A percentile compares a stretch with the other conserved stretches of the same genome.
Evolutionary conservation across 2,797 vertebrate species (phyloP).

Genomic region (Thunnus albacares): DNA sequence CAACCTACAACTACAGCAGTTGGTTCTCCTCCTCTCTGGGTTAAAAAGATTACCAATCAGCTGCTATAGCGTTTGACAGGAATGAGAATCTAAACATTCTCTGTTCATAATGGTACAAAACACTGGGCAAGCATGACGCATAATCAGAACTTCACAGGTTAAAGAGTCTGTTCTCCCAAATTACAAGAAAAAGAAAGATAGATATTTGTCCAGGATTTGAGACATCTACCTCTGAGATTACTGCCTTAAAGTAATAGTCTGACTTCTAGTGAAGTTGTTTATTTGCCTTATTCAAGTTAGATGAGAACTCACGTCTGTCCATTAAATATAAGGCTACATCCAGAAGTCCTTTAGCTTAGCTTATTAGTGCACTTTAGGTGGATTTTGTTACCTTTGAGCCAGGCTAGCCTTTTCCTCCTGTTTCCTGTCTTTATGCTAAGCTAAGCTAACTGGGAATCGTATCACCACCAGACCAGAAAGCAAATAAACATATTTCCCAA

Average conservation of each 20-base stretch:
- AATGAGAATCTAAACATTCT: slow-evolving; percentile 11
- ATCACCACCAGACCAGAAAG: neutral
- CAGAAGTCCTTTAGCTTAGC: neutral
- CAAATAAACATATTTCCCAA: neutral
- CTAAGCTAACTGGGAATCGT: neutral
- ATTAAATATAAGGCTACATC: neutral
- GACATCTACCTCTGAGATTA: too few relatives aligned
- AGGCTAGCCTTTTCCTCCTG: neutral
- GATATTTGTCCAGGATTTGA: too few relatives aligned
- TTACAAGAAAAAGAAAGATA: too few relatives aligned
- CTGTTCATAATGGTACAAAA: neutral
- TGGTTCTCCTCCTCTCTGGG: slow-evolving; percentile 12
- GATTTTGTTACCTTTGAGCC: neutral
- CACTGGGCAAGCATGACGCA: neutral
- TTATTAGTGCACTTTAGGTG: neutral
- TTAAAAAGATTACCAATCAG: slow-evolving; percentile 23
- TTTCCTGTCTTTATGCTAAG: too few relatives aligned
- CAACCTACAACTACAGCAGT: slow-evolving; percentile 25
- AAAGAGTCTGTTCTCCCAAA: too few relatives aligned
- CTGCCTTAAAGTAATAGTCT: neutral
- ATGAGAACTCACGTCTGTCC: neutral
- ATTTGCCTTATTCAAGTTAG: neutral
- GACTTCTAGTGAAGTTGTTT: neutral
- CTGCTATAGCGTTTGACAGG: slow-evolving; percentile 14
- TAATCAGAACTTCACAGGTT: too few relatives aligned